Evolutionary conservation across 2,888 invertebrate species (phyloP).

Genomic region (Drosophila anomalipes): DNA sequence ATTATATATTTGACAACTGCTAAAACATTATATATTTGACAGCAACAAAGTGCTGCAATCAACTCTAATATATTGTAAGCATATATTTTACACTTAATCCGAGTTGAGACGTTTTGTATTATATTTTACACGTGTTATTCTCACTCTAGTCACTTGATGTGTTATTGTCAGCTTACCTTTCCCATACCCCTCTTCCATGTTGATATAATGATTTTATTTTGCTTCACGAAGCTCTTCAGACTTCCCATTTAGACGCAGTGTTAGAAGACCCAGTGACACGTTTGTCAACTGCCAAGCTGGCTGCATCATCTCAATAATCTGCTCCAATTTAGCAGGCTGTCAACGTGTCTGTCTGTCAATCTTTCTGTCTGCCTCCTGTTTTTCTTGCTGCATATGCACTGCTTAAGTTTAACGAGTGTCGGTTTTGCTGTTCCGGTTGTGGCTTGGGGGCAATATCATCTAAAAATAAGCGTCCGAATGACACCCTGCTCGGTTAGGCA

Average conservation of each 20-base stretch:
- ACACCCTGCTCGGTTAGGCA: slow-evolving; percentile 28
- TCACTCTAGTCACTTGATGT: neutral
- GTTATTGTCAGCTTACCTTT: neutral
- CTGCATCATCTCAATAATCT: slow-evolving; percentile 50
- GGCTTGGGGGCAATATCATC: slow-evolving; percentile 21
- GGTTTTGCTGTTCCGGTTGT: slow-evolving; percentile 21
- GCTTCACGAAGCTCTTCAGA: neutral
- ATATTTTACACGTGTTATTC: neutral
- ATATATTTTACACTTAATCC: neutral
- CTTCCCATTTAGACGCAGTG: slow-evolving; percentile 4
- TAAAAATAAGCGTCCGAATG: slow-evolving; percentile 43
- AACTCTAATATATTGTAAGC: neutral
- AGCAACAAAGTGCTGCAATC: neutral
- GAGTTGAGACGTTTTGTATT: neutral
- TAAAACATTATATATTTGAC: neutral
- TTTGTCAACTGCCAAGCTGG: slow-evolving; percentile 45
- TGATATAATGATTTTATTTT: neutral
- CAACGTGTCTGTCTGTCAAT: slow-evolving; percentile 22
- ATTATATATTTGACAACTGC: neutral
- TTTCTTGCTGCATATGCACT: neutral
- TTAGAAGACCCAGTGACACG: slow-evolving; percentile 53
- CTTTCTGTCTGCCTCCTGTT: neutral
- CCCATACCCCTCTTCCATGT: too few species aligned
- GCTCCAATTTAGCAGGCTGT: slow-evolving; percentile 49
- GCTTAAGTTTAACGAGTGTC: slow-evolving; percentile 11